phyloP scores from a whole-genome alignment of 2,888 invertebrate species.

The Aspidapion aeneum region DNA sequence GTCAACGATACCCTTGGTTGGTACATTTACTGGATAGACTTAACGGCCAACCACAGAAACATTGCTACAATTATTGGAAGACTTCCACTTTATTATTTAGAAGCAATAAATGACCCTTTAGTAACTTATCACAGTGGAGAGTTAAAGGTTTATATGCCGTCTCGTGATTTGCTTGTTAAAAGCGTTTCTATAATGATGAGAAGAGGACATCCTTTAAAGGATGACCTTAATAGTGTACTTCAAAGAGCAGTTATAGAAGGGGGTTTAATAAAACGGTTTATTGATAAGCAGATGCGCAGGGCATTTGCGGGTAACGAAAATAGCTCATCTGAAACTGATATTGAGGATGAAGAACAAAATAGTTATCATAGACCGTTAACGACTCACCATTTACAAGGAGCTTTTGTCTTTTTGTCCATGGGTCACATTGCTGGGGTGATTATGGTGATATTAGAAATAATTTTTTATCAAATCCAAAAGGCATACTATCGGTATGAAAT shows the following conservation, averaged over 20 bases:
- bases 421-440: slow-evolving; percentile 26
- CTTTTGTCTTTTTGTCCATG: slow-evolving; percentile 31
- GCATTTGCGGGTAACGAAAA: no score
- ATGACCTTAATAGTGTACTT: slow-evolving; percentile 50
- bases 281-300: slow-evolving; percentile 47
- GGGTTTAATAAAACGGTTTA: slow-evolving; percentile 40
- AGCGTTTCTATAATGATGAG: slow-evolving; percentile 54
- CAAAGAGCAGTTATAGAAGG: slow-evolving; percentile 52
- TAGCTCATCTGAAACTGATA: background rate
- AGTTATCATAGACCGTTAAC: slow-evolving; percentile 9
- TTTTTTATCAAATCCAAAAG: background rate
- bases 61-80: slow-evolving; percentile 30
- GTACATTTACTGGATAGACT: slow-evolving; percentile 31
- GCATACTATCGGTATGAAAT: background rate
- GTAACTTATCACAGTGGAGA: slow-evolving; percentile 21
- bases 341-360: background rate
- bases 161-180: slow-evolving; percentile 50
- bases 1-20: slow-evolving; percentile 29
- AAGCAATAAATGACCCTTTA: slow-evolving; percentile 20
- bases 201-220: slow-evolving; percentile 54
- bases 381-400: slow-evolving; percentile 33
- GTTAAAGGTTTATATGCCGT: slow-evolving; percentile 30
- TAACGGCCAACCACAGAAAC: slow-evolving; percentile 28
- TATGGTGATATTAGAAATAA: slow-evolving; percentile 11
- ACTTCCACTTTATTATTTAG: slow-evolving; percentile 29